These are phyloP conservation scores for Alaudala cheleensis DNA, from an alignment of 2,113 vertebrate genomes.

Conservation along the genomic window DNA sequence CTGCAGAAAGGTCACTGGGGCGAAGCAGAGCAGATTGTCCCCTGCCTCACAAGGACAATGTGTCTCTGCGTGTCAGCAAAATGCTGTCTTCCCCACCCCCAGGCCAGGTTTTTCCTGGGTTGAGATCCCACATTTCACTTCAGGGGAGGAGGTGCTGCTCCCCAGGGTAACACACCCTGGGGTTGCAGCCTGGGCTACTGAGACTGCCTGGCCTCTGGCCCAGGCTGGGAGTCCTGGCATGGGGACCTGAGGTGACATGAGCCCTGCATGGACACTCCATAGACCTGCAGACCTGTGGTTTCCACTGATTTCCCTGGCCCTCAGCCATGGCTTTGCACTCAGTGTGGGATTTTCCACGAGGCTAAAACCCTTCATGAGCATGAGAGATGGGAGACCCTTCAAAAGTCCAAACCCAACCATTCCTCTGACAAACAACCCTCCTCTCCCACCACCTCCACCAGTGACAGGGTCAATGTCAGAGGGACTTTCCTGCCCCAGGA, in stretches of 20 bases:
- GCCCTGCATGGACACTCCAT: not conserved
- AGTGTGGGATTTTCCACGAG: not conserved
- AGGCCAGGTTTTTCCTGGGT: not conserved
- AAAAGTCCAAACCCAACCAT: rapidly evolving
- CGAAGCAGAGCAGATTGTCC: not conserved
- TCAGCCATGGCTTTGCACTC: not conserved
- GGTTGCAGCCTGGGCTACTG: not conserved
- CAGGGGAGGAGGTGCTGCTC: not conserved
- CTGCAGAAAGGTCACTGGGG: not conserved
- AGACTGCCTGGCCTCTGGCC: not conserved
- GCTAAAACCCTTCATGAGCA: not conserved
- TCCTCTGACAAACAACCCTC: not conserved
- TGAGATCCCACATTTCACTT: not conserved
- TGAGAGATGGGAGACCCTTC: not conserved
- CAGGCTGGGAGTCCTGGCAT: not conserved
- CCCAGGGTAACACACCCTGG: not conserved
- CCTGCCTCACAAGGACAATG: not conserved
- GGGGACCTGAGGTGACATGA: not conserved
- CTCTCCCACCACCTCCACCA: not conserved
- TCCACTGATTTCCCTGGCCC: not conserved
- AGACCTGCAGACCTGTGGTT: not conserved
- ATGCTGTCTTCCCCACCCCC: not conserved
- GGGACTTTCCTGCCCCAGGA: rapidly evolving
- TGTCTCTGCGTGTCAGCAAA: not conserved
- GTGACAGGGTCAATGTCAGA: not conserved